These are phyloP conservation scores for Neodiprion pinetum DNA, from an alignment of 1,140 invertebrate genomes.

Conservation along the genomic window DNA sequence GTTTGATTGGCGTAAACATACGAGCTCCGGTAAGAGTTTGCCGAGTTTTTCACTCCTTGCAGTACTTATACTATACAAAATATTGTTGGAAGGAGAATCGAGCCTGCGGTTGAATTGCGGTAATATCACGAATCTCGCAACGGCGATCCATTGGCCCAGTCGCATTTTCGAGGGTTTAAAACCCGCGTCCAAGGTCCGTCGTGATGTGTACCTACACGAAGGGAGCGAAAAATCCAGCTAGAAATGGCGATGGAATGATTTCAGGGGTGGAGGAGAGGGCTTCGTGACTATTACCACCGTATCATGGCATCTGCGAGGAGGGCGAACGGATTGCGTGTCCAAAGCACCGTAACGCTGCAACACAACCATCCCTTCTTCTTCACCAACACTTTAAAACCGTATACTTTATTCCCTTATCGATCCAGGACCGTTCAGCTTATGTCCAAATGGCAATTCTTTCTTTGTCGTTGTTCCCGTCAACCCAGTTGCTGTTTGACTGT, in stretches of 20 bases:
- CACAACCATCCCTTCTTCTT: neutral
- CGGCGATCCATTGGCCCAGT: neutral
- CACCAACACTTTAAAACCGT: slow-evolving; percentile 9
- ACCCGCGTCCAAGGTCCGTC: neutral
- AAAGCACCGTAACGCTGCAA: neutral
- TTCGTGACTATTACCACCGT: neutral
- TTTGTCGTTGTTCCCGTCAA: neutral
- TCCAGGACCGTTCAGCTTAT: neutral
- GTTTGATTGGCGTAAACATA: too few relatives aligned
- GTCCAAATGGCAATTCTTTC: slow-evolving; percentile 5
- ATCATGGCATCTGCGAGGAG: neutral
- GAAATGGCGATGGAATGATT: neutral
- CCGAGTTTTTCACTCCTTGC: too few relatives aligned
- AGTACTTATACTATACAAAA: too few relatives aligned
- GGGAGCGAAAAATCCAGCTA: neutral
- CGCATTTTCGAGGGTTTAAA: neutral
- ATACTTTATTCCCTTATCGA: slow-evolving; percentile 7
- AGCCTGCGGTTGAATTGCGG: too few relatives aligned
- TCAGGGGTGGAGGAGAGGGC: neutral
- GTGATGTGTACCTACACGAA: neutral
- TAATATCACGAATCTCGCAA: neutral
- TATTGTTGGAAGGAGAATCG: too few relatives aligned
- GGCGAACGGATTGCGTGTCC: slow-evolving; percentile 3
- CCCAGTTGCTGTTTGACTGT: neutral
- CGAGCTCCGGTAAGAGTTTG: too few relatives aligned